Percentiles rank a stretch among this genome's conserved stretches.
Conservation (phyloP, 2,888 invertebrate species). For the Sympetrum striolatum region DNA sequence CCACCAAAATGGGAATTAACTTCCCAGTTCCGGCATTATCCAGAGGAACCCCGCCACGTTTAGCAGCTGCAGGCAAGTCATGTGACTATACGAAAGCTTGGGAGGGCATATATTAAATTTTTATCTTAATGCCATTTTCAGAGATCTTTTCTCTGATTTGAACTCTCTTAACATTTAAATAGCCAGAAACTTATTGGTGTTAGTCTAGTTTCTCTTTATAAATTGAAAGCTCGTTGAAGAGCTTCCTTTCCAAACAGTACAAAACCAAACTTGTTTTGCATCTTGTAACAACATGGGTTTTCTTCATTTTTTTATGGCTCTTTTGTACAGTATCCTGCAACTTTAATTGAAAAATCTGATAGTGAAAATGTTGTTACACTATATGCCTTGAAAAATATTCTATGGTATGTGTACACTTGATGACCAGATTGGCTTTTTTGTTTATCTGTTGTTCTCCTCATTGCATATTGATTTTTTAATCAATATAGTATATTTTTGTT, state of each 20-base stretch:
- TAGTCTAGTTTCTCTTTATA: not conserved
- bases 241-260: not conserved
- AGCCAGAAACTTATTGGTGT: not conserved
- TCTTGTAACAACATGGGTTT: not conserved
- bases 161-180: not conserved
- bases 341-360: not conserved
- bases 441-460: not conserved
- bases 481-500: not conserved
- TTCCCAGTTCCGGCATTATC: slow-evolving; percentile 51
- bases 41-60: slow-evolving; percentile 64
- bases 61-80: slow-evolving; percentile 62
- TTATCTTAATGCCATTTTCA: not conserved
- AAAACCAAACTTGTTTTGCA: not conserved
- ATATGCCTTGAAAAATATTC: not conserved
- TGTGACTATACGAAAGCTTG: not conserved
- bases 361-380: not conserved
- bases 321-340: not conserved
- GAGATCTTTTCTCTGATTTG: not conserved
- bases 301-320: not conserved
- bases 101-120: not conserved
- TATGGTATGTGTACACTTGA: not conserved
- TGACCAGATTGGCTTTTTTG: not conserved
- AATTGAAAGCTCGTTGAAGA: not conserved
- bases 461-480: not conserved
- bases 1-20: slow-evolving; percentile 39